Evolutionary conservation across 2,888 invertebrate genomes (phyloP).

Genomic region (Mythimna ferrago): DNA sequence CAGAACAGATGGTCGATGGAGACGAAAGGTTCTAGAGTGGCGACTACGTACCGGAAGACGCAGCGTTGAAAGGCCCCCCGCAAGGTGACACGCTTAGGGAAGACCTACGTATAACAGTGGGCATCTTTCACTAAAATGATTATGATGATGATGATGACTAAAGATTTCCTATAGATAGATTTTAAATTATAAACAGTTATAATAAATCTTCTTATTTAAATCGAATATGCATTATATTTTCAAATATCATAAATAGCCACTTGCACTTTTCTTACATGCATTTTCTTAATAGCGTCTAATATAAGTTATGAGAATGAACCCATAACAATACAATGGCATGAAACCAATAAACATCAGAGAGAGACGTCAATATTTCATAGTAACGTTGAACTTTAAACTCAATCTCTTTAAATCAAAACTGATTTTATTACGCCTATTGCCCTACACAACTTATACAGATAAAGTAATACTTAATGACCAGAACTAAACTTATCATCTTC

Average conservation of each 20-base stretch:
- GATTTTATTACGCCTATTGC: slow-evolving; percentile 53
- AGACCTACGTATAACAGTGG: too few species aligned
- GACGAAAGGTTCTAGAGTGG: too few species aligned
- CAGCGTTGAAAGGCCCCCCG: too few species aligned
- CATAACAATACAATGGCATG: slow-evolving; percentile 30
- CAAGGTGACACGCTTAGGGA: too few species aligned
- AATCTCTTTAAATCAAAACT: slow-evolving; percentile 58
- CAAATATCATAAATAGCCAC: slow-evolving; percentile 20
- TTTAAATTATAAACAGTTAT: neutral
- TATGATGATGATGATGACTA: too few species aligned
- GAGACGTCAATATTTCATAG: slow-evolving; percentile 46
- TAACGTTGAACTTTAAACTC: slow-evolving; percentile 55
- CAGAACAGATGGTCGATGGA: too few species aligned
- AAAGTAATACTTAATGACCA: slow-evolving; percentile 64
- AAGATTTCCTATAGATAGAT: too few species aligned
- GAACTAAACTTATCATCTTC: slow-evolving; percentile 65
- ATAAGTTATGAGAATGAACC: slow-evolving; percentile 27
- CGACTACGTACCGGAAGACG: too few species aligned
- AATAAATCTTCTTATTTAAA: neutral
- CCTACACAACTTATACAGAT: slow-evolving; percentile 42
- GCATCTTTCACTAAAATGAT: too few species aligned
- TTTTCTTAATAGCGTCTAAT: slow-evolving; percentile 3
- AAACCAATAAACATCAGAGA: slow-evolving; percentile 43
- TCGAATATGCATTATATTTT: slow-evolving; percentile 18
- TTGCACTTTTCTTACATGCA: slow-evolving; percentile 4